Evolutionary conservation across 2,797 vertebrate genomes (phyloP), one percentile per base, ranked within the genome.

Genomic region (Austrolebias charrua): DNA sequence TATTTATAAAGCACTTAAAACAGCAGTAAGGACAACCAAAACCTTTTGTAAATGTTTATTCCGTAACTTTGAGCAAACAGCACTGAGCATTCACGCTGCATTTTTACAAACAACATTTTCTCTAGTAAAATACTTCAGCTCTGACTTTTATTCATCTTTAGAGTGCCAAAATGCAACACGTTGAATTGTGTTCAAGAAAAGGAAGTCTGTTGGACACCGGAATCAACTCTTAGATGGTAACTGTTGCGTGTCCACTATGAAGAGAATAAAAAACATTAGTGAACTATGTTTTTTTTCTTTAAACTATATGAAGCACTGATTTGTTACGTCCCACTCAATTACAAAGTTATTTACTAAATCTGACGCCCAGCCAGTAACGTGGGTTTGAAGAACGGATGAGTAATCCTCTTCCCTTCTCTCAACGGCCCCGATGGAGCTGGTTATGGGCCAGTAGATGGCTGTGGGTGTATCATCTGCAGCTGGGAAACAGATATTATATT

Each of bases 401-500:
- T 47, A 57, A 70, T 54, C 51, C 4, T 60, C 60, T 55, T 20
- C 46, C 18, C 5, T 47, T 42, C 9, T 10, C 47, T 47, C 19
- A 46, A 19, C 38, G 45, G 14, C 6, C 6, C 11, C 5, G 28
- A 40, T 47, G 33, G 19, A 59, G 46, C 29, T 63, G 47, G 29
- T 66, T 29, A 9, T 29, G 63, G 33, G 62, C 60, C 40, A 63
- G 7, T 51, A 45, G 19, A 59, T 48, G 40, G 40, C 28, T 43
- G 28, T 62, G 45, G 9, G 20, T 44, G 3, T 18, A 45, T 48
- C 33, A 29, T 56, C 4, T 19, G 11, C 29, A n/a, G 16, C 31
- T 75, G 16, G 35, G 35, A 69, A 61, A 49, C 19, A 46, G 38
- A 42, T 28, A 28, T 58, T 48, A 3, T 44, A 62, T 28, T 11